Percentiles rank a stretch among this genome's conserved stretches.
Evolutionary conservation across 2,797 vertebrate species (phyloP).

Genomic region (Leptatherina wallacei): DNA sequence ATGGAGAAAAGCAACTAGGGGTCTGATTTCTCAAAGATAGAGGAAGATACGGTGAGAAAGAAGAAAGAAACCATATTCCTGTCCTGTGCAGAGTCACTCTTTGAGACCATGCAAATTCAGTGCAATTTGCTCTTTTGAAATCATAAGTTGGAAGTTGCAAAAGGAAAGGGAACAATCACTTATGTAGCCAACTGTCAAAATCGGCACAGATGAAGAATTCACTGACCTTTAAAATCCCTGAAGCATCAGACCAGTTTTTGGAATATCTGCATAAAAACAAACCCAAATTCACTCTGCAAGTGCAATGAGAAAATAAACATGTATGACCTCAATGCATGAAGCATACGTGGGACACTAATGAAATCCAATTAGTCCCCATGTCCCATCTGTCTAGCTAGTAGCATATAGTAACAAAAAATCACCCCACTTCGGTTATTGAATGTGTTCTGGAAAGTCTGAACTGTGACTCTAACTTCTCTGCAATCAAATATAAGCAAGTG

Average conservation of each 20-base stretch:
- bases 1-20: constrained; percentile 22
- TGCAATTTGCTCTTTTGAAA: constrained; percentile 47
- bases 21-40: constrained; percentile 18
- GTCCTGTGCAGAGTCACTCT: constrained; percentile 20
- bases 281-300: constrained; percentile 13
- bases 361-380: constrained; percentile 9
- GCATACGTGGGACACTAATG: background rate
- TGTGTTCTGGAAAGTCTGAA: background rate
- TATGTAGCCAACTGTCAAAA: constrained; percentile 52
- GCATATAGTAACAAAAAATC: background rate
- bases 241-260: constrained; percentile 13
- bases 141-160: constrained; percentile 38
- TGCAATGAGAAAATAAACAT: constrained; percentile 12
- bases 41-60: background rate
- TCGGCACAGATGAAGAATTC: constrained; percentile 32
- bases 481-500: background rate
- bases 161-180: constrained; percentile 28
- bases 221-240: constrained; percentile 35
- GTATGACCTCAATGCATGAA: background rate
- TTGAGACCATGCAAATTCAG: constrained; percentile 17
- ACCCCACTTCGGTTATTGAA: background rate
- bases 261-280: constrained; percentile 10
- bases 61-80: background rate
- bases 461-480: background rate
- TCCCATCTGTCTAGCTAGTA: background rate